A percentile compares a stretch with the other conserved stretches of the same genome.
phyloP scores from a whole-genome alignment of 2,888 invertebrate genomes.

The Blastobasis lacticolella region DNA sequence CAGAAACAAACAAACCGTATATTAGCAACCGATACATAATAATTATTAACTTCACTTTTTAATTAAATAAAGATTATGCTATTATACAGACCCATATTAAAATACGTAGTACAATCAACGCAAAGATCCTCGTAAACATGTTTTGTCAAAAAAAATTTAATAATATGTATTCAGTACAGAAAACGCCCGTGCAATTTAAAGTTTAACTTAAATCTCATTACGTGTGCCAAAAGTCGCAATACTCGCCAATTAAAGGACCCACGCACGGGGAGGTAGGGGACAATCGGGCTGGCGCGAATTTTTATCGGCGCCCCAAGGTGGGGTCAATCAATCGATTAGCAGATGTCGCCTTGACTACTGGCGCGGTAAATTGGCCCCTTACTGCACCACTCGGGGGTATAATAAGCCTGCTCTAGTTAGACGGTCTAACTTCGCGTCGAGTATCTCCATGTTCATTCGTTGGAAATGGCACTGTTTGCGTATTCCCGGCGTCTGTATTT shows the following conservation, averaged over 20 bases:
- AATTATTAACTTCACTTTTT: too few species aligned
- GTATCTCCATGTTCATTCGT: too few species aligned
- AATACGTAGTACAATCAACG: too few species aligned
- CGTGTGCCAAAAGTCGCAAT: not conserved
- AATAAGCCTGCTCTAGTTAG: constrained; percentile 30
- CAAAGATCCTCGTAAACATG: not conserved
- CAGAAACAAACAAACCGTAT: too few species aligned
- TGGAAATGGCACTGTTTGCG: too few species aligned
- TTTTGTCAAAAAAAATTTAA: not conserved
- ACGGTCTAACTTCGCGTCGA: too few species aligned
- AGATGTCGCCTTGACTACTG: constrained; percentile 68
- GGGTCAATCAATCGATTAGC: constrained; percentile 72
- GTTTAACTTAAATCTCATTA: not conserved
- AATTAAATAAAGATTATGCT: too few species aligned
- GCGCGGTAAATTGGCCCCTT: constrained; percentile 66
- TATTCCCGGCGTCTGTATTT: too few species aligned
- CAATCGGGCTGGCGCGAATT: constrained; percentile 40
- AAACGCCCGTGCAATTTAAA: not conserved
- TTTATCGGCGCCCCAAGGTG: constrained; percentile 52
- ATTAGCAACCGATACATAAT: too few species aligned
- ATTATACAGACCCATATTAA: too few species aligned
- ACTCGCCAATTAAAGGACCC: constrained; percentile 33
- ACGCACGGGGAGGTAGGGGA: constrained; percentile 32
- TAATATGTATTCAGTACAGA: not conserved
- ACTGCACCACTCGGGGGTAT: constrained; percentile 33